A percentile compares a stretch with the other conserved stretches of the same genome.
phyloP scores from a whole-genome alignment of 1,140 invertebrate genomes.

The Ceratina calcarata region DNA sequence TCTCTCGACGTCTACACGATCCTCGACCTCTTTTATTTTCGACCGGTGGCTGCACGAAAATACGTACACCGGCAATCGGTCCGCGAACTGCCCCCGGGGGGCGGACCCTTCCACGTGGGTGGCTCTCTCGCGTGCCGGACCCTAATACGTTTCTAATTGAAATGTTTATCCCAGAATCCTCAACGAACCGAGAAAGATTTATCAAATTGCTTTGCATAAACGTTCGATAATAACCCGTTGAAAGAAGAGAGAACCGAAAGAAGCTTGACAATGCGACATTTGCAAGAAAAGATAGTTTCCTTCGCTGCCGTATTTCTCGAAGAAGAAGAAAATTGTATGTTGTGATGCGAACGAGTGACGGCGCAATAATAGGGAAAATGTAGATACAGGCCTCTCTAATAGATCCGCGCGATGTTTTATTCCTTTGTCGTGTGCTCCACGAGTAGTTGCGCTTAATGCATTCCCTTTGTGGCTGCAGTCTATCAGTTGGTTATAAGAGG shows the following conservation, averaged over 20 bases:
- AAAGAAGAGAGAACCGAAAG: too few relatives aligned
- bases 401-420: constrained; percentile 23
- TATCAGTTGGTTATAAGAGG: constrained; percentile 6
- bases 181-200: constrained; percentile 40
- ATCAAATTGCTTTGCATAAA: neutral
- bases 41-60: constrained; percentile 66
- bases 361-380: neutral
- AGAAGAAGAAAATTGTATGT: neutral
- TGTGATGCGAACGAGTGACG: constrained; percentile 7
- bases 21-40: constrained; percentile 67
- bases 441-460: constrained; percentile 19
- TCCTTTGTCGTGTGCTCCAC: constrained; percentile 21
- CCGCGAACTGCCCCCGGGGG: constrained; percentile 68
- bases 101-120: constrained; percentile 71
- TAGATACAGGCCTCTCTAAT: constrained; percentile 1
- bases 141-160: constrained; percentile 76
- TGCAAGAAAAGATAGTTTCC: too few relatives aligned
- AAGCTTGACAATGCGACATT: too few relatives aligned
- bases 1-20: constrained; percentile 66
- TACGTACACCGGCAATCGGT: constrained; percentile 65
- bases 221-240: too few relatives aligned
- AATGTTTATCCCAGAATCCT: constrained; percentile 66
- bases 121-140: constrained; percentile 72
- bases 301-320: too few relatives aligned
- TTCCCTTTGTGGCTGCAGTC: constrained; percentile 14